phyloP scores from a whole-genome alignment of 2,888 invertebrate species.

The Platycnemis pennipes region DNA sequence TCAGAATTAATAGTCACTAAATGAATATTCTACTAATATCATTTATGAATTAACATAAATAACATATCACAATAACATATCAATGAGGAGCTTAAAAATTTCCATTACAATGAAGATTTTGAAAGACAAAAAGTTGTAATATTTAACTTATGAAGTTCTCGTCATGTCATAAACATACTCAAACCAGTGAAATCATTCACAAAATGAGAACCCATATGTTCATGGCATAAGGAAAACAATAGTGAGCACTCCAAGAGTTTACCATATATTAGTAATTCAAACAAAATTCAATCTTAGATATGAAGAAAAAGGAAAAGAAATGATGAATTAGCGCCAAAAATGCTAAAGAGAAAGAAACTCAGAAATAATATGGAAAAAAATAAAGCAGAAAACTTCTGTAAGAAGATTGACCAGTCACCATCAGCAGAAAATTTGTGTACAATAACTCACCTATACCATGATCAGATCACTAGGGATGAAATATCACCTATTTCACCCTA shows the following conservation, averaged over 20 bases:
- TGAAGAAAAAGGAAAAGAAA: background rate
- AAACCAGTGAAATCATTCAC: background rate
- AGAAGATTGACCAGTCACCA: background rate
- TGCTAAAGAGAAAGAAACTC: background rate
- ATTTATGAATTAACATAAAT: background rate
- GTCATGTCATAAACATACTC: background rate
- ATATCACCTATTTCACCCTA: constrained; percentile 54
- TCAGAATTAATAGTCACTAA: background rate
- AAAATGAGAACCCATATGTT: background rate
- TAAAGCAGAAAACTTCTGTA: background rate
- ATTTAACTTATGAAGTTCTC: no score
- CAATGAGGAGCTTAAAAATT: background rate
- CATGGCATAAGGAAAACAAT: background rate
- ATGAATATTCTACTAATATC: background rate
- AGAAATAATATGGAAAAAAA: background rate
- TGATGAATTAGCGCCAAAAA: background rate
- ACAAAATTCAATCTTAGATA: background rate
- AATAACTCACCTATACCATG: constrained; percentile 55
- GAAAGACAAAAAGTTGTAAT: background rate
- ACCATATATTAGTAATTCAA: background rate
- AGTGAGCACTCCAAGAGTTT: background rate
- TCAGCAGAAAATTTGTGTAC: background rate
- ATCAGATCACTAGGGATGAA: background rate
- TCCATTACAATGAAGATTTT: background rate
- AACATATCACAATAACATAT: background rate